Percentiles rank a stretch among this genome's conserved stretches.
phyloP scores from a whole-genome alignment of 2,797 vertebrate species.

The Diceros bicornis region DNA sequence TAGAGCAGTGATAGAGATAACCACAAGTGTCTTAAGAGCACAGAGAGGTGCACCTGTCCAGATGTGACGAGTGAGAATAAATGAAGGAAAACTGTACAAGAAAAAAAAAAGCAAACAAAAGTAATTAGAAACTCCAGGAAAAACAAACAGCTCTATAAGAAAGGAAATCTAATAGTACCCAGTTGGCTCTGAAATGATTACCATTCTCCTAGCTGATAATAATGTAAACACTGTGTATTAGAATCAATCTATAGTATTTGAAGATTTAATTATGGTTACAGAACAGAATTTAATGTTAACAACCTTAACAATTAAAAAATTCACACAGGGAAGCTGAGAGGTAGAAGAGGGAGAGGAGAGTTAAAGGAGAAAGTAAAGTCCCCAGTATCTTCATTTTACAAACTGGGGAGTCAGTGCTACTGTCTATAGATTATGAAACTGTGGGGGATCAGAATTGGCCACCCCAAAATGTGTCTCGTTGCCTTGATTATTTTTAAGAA shows the following conservation, averaged over 20 bases:
- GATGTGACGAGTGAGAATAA: background rate
- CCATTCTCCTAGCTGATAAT: background rate
- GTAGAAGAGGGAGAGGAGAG: background rate
- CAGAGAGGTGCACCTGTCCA: background rate
- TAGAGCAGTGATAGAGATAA: background rate
- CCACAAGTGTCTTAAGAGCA: background rate
- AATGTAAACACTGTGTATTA: background rate
- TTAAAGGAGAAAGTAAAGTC: background rate
- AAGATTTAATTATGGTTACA: background rate
- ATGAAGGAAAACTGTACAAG: background rate
- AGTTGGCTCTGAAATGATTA: background rate
- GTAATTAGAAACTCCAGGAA: background rate
- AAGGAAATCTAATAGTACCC: background rate
- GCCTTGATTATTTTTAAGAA: too few relatives aligned
- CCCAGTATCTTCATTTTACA: background rate
- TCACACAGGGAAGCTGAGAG: background rate
- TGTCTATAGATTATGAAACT: background rate
- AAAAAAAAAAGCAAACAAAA: constrained; percentile 47
- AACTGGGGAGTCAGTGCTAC: background rate
- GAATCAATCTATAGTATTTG: background rate
- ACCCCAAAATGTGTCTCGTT: too few relatives aligned
- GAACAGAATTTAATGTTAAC: background rate
- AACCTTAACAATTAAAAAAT: background rate
- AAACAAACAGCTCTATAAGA: background rate
- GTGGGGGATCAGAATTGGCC: too few relatives aligned